Percentiles rank a stretch among this genome's conserved stretches.
phyloP scores from a whole-genome alignment of 2,113 vertebrate genomes.

The Phodopus roborovskii region DNA sequence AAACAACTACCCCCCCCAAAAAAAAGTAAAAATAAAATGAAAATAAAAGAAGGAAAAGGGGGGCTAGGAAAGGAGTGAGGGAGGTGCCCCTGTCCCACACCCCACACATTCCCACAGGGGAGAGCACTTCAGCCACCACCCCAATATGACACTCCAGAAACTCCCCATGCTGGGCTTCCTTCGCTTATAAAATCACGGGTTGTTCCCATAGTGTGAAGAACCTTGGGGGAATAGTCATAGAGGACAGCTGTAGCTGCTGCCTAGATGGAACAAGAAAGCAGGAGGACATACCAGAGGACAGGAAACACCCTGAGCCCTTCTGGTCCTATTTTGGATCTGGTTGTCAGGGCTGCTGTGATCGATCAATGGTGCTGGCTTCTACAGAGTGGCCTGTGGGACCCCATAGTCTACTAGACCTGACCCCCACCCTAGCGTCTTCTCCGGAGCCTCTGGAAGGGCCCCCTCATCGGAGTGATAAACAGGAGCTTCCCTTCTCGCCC shows the following conservation, averaged over 20 bases:
- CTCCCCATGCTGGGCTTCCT: not conserved
- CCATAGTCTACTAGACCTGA: not conserved
- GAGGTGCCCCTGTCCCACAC: not conserved
- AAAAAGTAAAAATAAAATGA: not conserved
- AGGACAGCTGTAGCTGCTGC: not conserved
- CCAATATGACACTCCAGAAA: not conserved
- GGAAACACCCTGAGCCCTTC: not conserved
- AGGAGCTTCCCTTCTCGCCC: not conserved
- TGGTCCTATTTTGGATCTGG: not conserved
- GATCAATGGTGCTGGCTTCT: not conserved
- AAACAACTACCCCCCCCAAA: not conserved
- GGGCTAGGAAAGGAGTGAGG: not conserved
- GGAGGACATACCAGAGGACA: not conserved
- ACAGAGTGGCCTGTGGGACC: not conserved
- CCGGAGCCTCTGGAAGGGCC: not conserved
- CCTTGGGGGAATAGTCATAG: not conserved
- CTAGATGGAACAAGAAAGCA: not conserved
- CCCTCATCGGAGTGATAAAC: not conserved
- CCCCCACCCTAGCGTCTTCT: not conserved
- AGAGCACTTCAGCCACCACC: not conserved
- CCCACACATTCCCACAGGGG: too few species aligned
- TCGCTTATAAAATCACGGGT: not conserved
- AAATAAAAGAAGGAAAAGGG: not conserved
- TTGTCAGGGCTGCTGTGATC: not conserved
- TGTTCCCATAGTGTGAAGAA: not conserved